These are phyloP conservation scores for Nudaria mundana DNA, from an alignment of 2,888 invertebrate genomes.

Conservation along the genomic window DNA sequence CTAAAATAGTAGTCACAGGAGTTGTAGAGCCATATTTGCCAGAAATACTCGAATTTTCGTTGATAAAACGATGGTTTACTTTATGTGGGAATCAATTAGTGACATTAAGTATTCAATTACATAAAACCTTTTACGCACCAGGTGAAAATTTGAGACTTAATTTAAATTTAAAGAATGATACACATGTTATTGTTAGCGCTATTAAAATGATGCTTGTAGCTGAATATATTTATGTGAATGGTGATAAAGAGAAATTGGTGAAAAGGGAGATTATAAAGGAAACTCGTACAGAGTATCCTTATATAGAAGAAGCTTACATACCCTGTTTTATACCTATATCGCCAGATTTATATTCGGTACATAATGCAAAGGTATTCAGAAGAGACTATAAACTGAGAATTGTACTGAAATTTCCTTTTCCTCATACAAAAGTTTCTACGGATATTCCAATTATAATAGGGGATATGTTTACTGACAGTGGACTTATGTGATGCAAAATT, in stretches of 20 bases:
- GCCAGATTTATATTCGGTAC: slow-evolving; percentile 28
- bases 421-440: slow-evolving; percentile 23
- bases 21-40: neutral
- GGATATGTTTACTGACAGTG: too few relatives aligned
- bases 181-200: neutral
- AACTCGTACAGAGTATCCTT: slow-evolving; percentile 7
- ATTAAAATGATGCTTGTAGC: slow-evolving; percentile 3
- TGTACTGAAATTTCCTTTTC: slow-evolving; percentile 31
- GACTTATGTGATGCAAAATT: too few relatives aligned
- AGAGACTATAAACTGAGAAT: slow-evolving; percentile 30
- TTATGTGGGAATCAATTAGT: neutral
- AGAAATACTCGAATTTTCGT: neutral
- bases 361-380: slow-evolving; percentile 28
- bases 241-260: slow-evolving; percentile 1
- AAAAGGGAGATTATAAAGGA: neutral
- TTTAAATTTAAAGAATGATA: slow-evolving; percentile 2
- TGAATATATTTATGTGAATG: slow-evolving; percentile 7
- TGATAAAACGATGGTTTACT: neutral
- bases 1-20: slow-evolving; percentile 2
- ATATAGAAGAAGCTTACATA: slow-evolving; percentile 18
- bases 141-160: slow-evolving; percentile 6
- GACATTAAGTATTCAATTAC: neutral
- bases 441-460: slow-evolving; percentile 38
- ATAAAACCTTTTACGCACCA: neutral
- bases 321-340: slow-evolving; percentile 17